Conservation (phyloP, 2,113 vertebrate genomes). For the Oophaga pumilio region DNA sequence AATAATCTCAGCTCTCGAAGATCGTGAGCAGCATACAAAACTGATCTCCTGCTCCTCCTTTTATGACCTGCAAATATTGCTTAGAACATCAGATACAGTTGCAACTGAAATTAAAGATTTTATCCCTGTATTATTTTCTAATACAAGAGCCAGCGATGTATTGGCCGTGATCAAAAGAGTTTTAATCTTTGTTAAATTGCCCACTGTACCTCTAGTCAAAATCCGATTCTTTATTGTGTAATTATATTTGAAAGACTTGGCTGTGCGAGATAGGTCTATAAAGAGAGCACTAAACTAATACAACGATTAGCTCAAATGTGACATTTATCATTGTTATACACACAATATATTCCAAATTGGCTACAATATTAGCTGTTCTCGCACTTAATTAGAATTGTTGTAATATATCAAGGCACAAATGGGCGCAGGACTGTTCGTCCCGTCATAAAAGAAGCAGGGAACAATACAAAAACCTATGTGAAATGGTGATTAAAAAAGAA, state of each 20-base stretch:
- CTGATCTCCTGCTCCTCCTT: conserved; percentile 4
- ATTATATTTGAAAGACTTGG: conserved; percentile 56
- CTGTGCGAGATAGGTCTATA: conserved; percentile 44
- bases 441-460: background rate
- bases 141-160: conserved; percentile 49
- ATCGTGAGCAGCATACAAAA: conserved; percentile 3
- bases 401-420: conserved; percentile 51
- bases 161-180: conserved; percentile 50
- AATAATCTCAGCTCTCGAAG: conserved; percentile 43
- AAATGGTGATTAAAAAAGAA: conserved; percentile 18
- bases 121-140: conserved; percentile 52
- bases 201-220: conserved; percentile 49
- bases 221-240: conserved; percentile 57
- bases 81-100: conserved; percentile 47
- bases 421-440: background rate
- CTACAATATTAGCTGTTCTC: conserved; percentile 45
- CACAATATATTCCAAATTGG: conserved; percentile 54
- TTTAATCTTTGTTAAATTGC: conserved; percentile 57
- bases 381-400: conserved; percentile 46
- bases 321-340: conserved; percentile 56
- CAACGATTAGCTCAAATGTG: conserved; percentile 53
- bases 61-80: conserved; percentile 55
- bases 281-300: conserved; percentile 51
- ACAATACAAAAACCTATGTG: conserved; percentile 7
- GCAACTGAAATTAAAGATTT: conserved; percentile 51